Conservation (phyloP, 2,888 invertebrate genomes). For the Cheilosia soror region DNA sequence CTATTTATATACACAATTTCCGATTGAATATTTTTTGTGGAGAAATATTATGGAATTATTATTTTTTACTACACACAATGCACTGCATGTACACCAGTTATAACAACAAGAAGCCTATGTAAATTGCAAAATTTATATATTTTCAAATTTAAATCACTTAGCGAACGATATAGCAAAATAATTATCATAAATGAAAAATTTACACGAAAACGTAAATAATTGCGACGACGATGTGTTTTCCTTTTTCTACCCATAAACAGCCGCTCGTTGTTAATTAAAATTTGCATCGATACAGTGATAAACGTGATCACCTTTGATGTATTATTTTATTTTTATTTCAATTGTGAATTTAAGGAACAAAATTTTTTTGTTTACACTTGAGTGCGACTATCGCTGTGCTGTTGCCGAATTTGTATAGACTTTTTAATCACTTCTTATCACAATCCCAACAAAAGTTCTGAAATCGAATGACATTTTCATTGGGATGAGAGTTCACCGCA, state of each 20-base stretch:
- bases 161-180: slow-evolving; percentile 72
- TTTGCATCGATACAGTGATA: slow-evolving; percentile 69
- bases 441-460: slow-evolving; percentile 53
- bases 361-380: slow-evolving; percentile 22
- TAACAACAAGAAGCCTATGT: slow-evolving; percentile 8
- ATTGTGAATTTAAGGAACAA: neutral
- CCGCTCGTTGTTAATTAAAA: slow-evolving; percentile 76
- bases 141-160: slow-evolving; percentile 67
- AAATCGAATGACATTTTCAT: slow-evolving; percentile 68
- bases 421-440: slow-evolving; percentile 63
- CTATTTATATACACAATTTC: slow-evolving; percentile 38
- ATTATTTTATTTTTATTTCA: neutral
- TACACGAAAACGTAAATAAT: slow-evolving; percentile 83
- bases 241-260: slow-evolving; percentile 84
- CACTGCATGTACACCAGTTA: slow-evolving; percentile 1
- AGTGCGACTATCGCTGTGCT: slow-evolving; percentile 19
- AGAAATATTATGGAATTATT: slow-evolving; percentile 28
- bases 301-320: slow-evolving; percentile 43
- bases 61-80: slow-evolving; percentile 47
- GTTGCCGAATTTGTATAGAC: slow-evolving; percentile 33
- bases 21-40: neutral
- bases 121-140: slow-evolving; percentile 38
- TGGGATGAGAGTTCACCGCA: slow-evolving; percentile 62
- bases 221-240: slow-evolving; percentile 83
- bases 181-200: slow-evolving; percentile 74